These are phyloP conservation scores for Diabrotica undecimpunctata DNA, from an alignment of 1,140 invertebrate genomes.

Conservation along the genomic window DNA sequence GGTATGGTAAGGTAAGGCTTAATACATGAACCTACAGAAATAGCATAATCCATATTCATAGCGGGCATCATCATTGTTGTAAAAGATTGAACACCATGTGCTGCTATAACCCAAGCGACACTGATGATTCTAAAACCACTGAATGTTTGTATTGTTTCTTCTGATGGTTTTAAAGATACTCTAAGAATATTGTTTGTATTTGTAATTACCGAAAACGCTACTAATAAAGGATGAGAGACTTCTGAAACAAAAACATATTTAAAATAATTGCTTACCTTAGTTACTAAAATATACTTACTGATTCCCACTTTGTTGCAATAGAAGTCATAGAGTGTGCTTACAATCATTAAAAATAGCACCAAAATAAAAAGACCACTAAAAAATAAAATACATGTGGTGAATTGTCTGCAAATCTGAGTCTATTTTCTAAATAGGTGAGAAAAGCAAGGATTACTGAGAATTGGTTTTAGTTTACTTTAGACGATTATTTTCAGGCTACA, in stretches of 20 bases:
- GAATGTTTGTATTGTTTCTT: constrained; percentile 38
- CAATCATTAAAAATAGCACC: constrained; percentile 7
- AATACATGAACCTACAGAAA: neutral
- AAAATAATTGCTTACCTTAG: neutral
- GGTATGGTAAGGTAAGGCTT: neutral
- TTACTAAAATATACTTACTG: constrained; percentile 25
- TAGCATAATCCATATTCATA: constrained; percentile 4
- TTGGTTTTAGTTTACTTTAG: too few species aligned
- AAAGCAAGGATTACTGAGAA: neutral
- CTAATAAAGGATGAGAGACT: constrained; percentile 14
- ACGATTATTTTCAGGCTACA: too few species aligned
- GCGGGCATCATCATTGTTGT: neutral
- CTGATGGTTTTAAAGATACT: neutral
- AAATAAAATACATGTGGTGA: constrained; percentile 3
- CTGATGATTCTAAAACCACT: constrained; percentile 43
- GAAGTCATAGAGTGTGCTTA: constrained; percentile 26
- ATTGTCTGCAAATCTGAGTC: too few species aligned
- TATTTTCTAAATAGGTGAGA: neutral
- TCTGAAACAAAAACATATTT: constrained; percentile 18
- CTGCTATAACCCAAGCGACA: constrained; percentile 43
- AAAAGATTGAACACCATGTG: constrained; percentile 16
- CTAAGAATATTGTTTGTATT: constrained; percentile 33
- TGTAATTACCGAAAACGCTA: constrained; percentile 29
- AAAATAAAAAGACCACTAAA: constrained; percentile 19
- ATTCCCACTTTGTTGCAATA: constrained; percentile 20